Evolutionary conservation across 2,113 vertebrate species (phyloP).

Genomic region (Podocnemis expansa): DNA sequence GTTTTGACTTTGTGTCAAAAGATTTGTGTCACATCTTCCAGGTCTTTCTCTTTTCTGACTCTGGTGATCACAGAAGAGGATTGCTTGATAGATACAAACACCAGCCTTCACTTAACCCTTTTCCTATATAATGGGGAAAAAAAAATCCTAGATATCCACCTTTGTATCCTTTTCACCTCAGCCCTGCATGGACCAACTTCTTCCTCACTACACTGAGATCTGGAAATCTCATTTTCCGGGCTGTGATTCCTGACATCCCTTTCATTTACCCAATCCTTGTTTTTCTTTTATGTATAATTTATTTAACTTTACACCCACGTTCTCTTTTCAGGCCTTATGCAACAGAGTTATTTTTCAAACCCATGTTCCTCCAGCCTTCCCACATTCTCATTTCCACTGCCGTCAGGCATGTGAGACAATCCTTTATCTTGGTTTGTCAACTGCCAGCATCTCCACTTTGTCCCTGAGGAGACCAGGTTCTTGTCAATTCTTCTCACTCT

Average conservation of each 20-base stretch:
- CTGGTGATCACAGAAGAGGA: not conserved
- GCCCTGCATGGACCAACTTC: not conserved
- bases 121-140: not conserved
- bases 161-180: not conserved
- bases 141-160: not conserved
- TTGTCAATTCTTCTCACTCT: not conserved
- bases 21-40: not conserved
- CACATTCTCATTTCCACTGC: not conserved
- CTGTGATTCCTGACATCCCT: not conserved
- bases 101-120: not conserved
- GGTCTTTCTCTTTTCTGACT: not conserved
- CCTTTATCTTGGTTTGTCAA: slow-evolving; percentile 17
- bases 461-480: not conserved
- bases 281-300: not conserved
- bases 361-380: not conserved
- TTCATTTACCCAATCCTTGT: not conserved
- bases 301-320: slow-evolving; percentile 9
- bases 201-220: not conserved
- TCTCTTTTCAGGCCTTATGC: not conserved
- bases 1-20: not conserved
- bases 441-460: not conserved
- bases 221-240: not conserved
- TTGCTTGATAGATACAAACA: not conserved
- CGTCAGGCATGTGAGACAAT: not conserved
- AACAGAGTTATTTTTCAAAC: not conserved